Percentiles rank a stretch among this genome's conserved stretches.
These are phyloP conservation scores for Centroberyx gerrardi DNA, from an alignment of 2,797 vertebrate genomes.

Conservation along the genomic window DNA sequence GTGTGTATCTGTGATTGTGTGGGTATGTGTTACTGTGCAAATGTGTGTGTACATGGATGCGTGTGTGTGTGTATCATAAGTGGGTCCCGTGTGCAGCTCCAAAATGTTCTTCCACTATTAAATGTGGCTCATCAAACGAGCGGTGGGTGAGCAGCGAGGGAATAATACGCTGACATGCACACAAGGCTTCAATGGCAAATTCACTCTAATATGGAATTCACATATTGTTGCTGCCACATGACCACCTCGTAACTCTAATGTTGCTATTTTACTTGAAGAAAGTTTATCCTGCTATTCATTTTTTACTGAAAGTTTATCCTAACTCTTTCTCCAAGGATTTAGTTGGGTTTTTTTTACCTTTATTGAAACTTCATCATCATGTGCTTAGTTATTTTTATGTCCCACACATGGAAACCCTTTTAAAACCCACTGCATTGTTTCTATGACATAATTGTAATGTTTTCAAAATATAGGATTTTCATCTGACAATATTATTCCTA, in stretches of 20 bases:
- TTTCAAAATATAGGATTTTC: no score
- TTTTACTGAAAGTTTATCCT: neutral
- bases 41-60: slow-evolving; percentile 25
- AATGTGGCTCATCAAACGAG: slow-evolving; percentile 44
- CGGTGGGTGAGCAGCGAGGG: slow-evolving; percentile 49
- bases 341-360: no score
- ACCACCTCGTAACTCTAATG: neutral
- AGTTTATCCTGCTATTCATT: neutral
- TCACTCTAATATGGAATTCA: slow-evolving; percentile 81
- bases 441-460: no score
- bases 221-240: neutral
- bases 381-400: no score
- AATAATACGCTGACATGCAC: slow-evolving; percentile 37
- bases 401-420: no score
- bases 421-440: no score
- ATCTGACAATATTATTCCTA: no score
- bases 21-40: slow-evolving; percentile 7
- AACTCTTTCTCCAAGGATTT: slow-evolving; percentile 60
- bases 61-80: neutral
- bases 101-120: slow-evolving; percentile 30
- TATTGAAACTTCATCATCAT: no score
- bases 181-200: neutral
- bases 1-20: slow-evolving; percentile 25
- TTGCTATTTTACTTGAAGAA: neutral
- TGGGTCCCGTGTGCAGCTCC: neutral